Percentiles rank a stretch among this genome's conserved stretches.
phyloP scores from a whole-genome alignment of 2,113 vertebrate species.

The Pseudolaguvia tuberculata region DNA sequence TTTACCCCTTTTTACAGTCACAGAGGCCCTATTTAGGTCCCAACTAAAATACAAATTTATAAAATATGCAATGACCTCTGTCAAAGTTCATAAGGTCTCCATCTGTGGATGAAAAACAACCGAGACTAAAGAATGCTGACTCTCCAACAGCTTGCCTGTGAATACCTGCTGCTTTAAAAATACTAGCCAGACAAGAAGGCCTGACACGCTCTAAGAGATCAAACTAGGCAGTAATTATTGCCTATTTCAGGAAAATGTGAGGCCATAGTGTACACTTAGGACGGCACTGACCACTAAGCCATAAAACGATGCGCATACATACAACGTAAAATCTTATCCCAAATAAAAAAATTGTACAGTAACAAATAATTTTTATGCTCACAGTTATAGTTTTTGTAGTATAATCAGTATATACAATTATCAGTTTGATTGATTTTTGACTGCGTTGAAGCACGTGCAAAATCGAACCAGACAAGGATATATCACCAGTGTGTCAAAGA shows the following conservation, averaged over 20 bases:
- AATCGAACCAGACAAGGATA: too few relatives aligned
- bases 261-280: constrained; percentile 63
- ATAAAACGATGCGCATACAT: constrained; percentile 10
- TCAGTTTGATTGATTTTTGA: too few relatives aligned
- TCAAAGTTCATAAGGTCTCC: constrained; percentile 88
- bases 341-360: too few relatives aligned
- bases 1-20: constrained; percentile 9
- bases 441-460: too few relatives aligned
- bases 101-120: constrained; percentile 85
- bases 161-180: constrained; percentile 98
- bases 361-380: constrained; percentile 46
- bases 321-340: too few relatives aligned
- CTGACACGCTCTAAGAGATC: constrained; percentile 82
- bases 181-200: constrained; percentile 89
- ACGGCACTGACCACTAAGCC: constrained; percentile 47
- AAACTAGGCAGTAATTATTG: constrained; percentile 80
- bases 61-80: constrained; percentile 82
- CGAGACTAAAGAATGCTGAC: constrained; percentile 81
- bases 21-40: constrained; percentile 37
- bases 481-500: too few relatives aligned
- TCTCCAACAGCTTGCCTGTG: constrained; percentile 82
- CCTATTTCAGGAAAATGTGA: constrained; percentile 78
- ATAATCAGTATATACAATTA: too few relatives aligned
- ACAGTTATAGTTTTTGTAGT: constrained; percentile 44
- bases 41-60: constrained; percentile 62